These are phyloP conservation scores for Nomada fucata DNA, from an alignment of 2,888 invertebrate species.

Conservation along the genomic window DNA sequence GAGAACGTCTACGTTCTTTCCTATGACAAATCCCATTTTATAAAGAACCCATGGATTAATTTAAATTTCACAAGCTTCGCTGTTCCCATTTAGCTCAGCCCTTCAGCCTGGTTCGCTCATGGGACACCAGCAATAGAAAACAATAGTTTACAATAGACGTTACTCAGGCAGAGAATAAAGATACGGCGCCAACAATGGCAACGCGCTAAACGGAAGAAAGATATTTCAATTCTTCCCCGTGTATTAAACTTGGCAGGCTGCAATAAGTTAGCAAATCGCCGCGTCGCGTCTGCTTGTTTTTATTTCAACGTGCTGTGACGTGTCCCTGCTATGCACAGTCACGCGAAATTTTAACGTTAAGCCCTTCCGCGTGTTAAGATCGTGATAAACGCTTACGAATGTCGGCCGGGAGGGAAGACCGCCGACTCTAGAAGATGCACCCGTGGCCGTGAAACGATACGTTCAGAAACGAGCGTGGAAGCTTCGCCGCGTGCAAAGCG, in stretches of 20 bases:
- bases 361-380: not conserved
- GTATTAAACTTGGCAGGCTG: slow-evolving; percentile 27
- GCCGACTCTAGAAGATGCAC: not conserved
- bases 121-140: slow-evolving; percentile 14
- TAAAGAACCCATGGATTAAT: slow-evolving; percentile 7
- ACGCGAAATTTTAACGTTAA: slow-evolving; percentile 21
- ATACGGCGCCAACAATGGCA: slow-evolving; percentile 37
- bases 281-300: slow-evolving; percentile 4
- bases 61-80: slow-evolving; percentile 23
- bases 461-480: slow-evolving; percentile 11
- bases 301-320: slow-evolving; percentile 17
- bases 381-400: not conserved
- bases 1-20: not conserved
- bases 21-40: slow-evolving; percentile 23
- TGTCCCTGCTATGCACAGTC: slow-evolving; percentile 9
- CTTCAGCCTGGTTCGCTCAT: not conserved
- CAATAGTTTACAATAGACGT: slow-evolving; percentile 35
- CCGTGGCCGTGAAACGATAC: not conserved
- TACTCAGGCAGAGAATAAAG: not conserved
- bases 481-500: not conserved
- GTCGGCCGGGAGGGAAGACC: not conserved
- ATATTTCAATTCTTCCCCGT: slow-evolving; percentile 30
- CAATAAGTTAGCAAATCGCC: slow-evolving; percentile 8
- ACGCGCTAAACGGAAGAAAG: slow-evolving; percentile 30
- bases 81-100: slow-evolving; percentile 9